These are phyloP conservation scores for Entomobrya proxima DNA, from an alignment of 2,888 invertebrate genomes.

Conservation along the genomic window DNA sequence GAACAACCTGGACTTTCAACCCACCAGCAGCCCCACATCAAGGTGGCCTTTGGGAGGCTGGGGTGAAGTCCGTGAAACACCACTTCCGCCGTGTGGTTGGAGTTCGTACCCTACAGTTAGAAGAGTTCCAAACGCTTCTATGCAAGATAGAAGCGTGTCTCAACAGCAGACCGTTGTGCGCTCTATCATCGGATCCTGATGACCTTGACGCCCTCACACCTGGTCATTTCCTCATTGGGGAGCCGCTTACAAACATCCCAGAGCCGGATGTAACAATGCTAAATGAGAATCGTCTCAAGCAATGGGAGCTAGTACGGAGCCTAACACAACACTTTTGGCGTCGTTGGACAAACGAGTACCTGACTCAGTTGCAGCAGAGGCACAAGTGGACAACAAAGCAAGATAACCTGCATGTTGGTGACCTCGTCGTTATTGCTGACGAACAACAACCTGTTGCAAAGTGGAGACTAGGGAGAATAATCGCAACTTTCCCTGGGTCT, in stretches of 20 bases:
- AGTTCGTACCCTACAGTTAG: slow-evolving; percentile 73
- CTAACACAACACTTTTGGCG: slow-evolving; percentile 49
- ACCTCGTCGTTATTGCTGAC: slow-evolving; percentile 62
- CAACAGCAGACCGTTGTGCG: slow-evolving; percentile 76
- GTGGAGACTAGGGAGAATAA: slow-evolving; percentile 75
- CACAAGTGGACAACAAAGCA: slow-evolving; percentile 33
- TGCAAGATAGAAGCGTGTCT: slow-evolving; percentile 76
- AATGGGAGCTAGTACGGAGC: slow-evolving; percentile 54
- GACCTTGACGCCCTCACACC: slow-evolving; percentile 75
- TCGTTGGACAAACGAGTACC: slow-evolving; percentile 51
- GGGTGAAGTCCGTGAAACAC: slow-evolving; percentile 76
- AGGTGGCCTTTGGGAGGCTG: slow-evolving; percentile 77
- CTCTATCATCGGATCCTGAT: slow-evolving; percentile 68
- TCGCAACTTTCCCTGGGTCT: slow-evolving; percentile 75
- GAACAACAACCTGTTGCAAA: slow-evolving; percentile 1
- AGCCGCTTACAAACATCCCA: slow-evolving; percentile 72
- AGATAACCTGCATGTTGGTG: slow-evolving; percentile 16
- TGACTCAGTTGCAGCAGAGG: slow-evolving; percentile 53
- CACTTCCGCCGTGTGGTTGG: slow-evolving; percentile 73
- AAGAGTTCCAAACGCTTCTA: slow-evolving; percentile 76
- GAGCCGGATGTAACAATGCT: slow-evolving; percentile 8
- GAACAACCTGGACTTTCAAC: slow-evolving; percentile 76
- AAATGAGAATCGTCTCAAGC: slow-evolving; percentile 16
- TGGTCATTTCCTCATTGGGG: slow-evolving; percentile 65
- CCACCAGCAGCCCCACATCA: slow-evolving; percentile 76